A percentile compares a stretch with the other conserved stretches of the same genome.
Evolutionary conservation across 2,113 vertebrate species (phyloP).

Genomic region (Todiramphus saurophagus): DNA sequence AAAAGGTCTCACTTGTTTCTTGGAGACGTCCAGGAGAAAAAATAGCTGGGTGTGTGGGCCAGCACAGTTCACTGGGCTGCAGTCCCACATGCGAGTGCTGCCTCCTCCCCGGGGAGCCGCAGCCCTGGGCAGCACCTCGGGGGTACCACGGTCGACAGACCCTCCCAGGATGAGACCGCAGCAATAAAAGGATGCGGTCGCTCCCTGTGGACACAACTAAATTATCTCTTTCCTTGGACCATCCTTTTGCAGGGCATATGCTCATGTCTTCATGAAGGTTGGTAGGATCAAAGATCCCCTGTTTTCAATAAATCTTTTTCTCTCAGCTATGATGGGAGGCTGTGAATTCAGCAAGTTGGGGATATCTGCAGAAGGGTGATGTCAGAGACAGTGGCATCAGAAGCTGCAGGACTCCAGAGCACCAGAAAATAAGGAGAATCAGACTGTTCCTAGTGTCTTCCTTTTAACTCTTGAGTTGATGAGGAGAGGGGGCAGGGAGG

Average conservation of each 20-base stretch:
- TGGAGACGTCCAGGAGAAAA: not conserved
- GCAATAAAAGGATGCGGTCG: not conserved
- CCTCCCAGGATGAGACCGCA: not conserved
- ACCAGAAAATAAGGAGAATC: not conserved
- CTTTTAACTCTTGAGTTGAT: not conserved
- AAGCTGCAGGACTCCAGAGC: not conserved
- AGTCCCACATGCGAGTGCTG: rapidly evolving
- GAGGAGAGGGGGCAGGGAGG: not conserved
- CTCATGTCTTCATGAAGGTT: not conserved
- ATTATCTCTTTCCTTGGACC: not conserved
- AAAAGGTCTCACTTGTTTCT: not conserved
- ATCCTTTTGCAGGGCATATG: not conserved
- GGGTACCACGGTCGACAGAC: rapidly evolving
- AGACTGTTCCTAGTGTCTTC: not conserved
- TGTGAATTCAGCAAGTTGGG: not conserved
- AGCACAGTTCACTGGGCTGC: rapidly evolving
- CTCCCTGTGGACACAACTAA: not conserved
- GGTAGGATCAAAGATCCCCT: not conserved
- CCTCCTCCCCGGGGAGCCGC: not conserved
- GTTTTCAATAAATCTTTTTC: not conserved
- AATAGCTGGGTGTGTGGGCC: not conserved
- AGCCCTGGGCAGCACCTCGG: not conserved
- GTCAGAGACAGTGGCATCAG: not conserved
- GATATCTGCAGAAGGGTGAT: not conserved
- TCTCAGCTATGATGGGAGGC: not conserved